Conservation (phyloP, 2,888 invertebrate genomes). For the Leptinotarsa tumamoca region DNA sequence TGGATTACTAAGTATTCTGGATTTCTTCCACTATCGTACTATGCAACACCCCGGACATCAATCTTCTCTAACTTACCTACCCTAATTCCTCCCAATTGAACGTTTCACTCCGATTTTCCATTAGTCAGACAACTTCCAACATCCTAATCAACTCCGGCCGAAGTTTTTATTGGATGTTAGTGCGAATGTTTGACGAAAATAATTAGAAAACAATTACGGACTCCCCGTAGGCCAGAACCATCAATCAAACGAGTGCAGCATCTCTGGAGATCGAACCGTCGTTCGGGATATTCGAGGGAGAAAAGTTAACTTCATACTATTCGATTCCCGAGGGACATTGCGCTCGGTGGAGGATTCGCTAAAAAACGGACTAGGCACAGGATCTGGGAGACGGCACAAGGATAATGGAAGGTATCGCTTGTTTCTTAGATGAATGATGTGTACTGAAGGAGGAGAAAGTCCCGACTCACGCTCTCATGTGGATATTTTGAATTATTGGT, state of each 20-base stretch:
- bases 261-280: slow-evolving; percentile 41
- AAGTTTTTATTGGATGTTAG: slow-evolving; percentile 38
- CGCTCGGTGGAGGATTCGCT: slow-evolving; percentile 20
- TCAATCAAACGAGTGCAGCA: slow-evolving; percentile 54
- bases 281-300: slow-evolving; percentile 37
- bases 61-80: slow-evolving; percentile 1
- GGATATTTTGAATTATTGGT: background rate
- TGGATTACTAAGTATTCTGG: too few species aligned
- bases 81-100: slow-evolving; percentile 4
- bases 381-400: slow-evolving; percentile 11
- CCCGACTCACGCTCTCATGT: too few species aligned
- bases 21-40: too few species aligned
- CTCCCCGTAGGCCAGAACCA: slow-evolving; percentile 49
- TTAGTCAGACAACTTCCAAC: slow-evolving; percentile 17
- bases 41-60: background rate
- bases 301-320: slow-evolving; percentile 33
- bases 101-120: slow-evolving; percentile 15
- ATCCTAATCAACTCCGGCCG: slow-evolving; percentile 34
- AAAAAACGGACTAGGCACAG: slow-evolving; percentile 19
- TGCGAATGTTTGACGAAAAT: slow-evolving; percentile 48
- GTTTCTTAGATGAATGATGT: too few species aligned
- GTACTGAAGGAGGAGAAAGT: too few species aligned
- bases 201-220: slow-evolving; percentile 54
- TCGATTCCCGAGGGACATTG: slow-evolving; percentile 20
- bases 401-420: background rate